These are phyloP conservation scores for Antitype chi DNA, from an alignment of 2,888 invertebrate species.

Conservation along the genomic window DNA sequence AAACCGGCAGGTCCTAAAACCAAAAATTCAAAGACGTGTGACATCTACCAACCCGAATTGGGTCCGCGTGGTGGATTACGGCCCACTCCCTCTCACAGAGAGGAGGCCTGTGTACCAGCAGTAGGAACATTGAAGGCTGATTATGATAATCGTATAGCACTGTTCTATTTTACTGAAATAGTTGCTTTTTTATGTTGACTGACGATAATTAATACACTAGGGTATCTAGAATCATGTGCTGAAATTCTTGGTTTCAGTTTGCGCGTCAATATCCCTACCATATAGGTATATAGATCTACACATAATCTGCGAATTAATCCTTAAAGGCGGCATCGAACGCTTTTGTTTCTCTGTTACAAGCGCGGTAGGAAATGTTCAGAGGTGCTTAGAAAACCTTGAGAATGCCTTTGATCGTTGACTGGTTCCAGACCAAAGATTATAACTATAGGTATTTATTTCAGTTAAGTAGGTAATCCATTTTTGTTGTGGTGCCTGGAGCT, in stretches of 20 bases:
- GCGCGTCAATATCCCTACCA: too few relatives aligned
- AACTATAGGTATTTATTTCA: background rate
- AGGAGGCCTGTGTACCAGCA: too few relatives aligned
- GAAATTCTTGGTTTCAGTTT: too few relatives aligned
- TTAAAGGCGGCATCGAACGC: conserved; percentile 26
- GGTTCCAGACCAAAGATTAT: conserved; percentile 41
- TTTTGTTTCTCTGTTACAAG: conserved; percentile 38
- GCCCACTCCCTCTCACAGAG: too few relatives aligned
- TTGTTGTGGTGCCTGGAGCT: background rate
- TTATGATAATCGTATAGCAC: too few relatives aligned
- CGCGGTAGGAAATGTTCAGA: conserved; percentile 33
- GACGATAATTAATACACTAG: too few relatives aligned
- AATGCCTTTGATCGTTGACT: conserved; percentile 33
- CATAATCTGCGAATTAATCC: conserved; percentile 34
- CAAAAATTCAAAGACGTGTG: too few relatives aligned
- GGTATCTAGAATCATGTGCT: too few relatives aligned
- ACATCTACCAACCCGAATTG: background rate
- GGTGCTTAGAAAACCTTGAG: conserved; percentile 28
- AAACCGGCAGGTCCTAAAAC: background rate
- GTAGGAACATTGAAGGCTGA: too few relatives aligned
- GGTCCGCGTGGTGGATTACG: too few relatives aligned
- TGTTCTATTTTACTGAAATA: too few relatives aligned
- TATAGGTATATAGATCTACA: background rate
- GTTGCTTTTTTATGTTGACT: too few relatives aligned
- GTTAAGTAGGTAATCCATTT: background rate